Evolutionary conservation across 2,113 vertebrate species (phyloP).

Genomic region (Polypterus senegalus): DNA sequence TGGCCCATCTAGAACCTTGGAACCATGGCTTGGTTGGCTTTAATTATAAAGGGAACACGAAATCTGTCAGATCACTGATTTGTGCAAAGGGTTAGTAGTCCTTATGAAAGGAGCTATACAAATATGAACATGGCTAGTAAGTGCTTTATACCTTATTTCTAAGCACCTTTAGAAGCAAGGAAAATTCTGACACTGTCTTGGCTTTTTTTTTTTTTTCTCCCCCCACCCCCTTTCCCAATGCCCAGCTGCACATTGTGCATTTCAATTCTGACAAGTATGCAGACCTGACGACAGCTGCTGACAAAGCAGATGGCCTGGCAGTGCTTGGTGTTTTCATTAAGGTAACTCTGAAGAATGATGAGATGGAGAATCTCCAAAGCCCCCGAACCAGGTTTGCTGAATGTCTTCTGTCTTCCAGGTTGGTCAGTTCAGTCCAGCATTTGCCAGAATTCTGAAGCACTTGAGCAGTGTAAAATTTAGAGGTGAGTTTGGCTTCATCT

Average conservation of each 20-base stretch:
- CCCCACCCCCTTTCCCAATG: conserved; percentile 16
- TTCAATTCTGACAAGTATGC: conserved; percentile 82
- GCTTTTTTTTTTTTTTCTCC: neutral
- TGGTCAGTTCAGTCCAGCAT: conserved; percentile 69
- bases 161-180: neutral
- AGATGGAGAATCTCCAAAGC: neutral
- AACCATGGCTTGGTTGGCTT: too few species aligned
- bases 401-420: conserved; percentile 42
- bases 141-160: too few species aligned
- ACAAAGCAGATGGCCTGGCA: conserved; percentile 73
- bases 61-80: too few species aligned
- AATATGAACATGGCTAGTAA: too few species aligned
- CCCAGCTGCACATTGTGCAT: conserved; percentile 82
- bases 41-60: too few species aligned
- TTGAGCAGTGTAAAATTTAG: conserved; percentile 66
- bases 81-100: too few species aligned
- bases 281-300: conserved; percentile 54
- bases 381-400: too few species aligned
- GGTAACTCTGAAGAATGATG: conserved; percentile 43
- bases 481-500: conserved; percentile 44
- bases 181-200: neutral
- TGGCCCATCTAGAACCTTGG: too few species aligned
- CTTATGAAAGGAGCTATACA: too few species aligned
- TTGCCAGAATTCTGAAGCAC: conserved; percentile 69
- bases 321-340: conserved; percentile 81